Evolutionary conservation across 2,113 vertebrate genomes (phyloP), one percentile per base, ranked within the genome.

Genomic region (Gracilinanus agilis): DNA sequence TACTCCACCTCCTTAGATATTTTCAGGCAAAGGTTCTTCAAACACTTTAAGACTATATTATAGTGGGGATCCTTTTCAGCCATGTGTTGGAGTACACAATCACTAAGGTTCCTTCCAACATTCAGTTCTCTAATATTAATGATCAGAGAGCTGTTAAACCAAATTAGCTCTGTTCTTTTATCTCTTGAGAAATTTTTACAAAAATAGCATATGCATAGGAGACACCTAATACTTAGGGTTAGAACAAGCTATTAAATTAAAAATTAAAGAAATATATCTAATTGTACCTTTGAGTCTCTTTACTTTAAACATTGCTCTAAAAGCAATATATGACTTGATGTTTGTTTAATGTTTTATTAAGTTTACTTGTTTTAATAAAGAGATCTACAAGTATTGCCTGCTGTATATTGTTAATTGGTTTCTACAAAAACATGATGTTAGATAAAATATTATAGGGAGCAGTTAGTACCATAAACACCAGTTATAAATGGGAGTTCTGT

Each of bases 291-390:
- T 4, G 61, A 89, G 91, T 44, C 1, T n/a, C 0, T 93, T 95
- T 94, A 12, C 21, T 90, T 96, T 25, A 90, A 90, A 58, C 90
- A 83, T 83, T 83, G 67, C 67, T 40, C 67, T 83, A 83, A 83
- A 83, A 83, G 6, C 67, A 83, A 40, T 23, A 83, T 83, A 5
- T 83, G 6, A 83, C 13, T 75, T 75, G 61, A 75, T 75, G 61
- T 40, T 83, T 83, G 67, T 83, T 83, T 83, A 83, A 83, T 83
- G n/a, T 83, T 40, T 83, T 83, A 75, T 75, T 75, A 83, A 83
- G 16, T 21, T 83, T 40, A 40, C 19, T 83, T 83, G 19, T 40
- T 83, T 83, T 83, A 83, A 40, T 83, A 40, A 83, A 83, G 67
- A 83, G 16, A 83, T 40, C 16, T 83, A 7, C 67, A 83, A 83